phyloP scores from a whole-genome alignment of 2,797 vertebrate species.

The Enteromius mattozi region DNA sequence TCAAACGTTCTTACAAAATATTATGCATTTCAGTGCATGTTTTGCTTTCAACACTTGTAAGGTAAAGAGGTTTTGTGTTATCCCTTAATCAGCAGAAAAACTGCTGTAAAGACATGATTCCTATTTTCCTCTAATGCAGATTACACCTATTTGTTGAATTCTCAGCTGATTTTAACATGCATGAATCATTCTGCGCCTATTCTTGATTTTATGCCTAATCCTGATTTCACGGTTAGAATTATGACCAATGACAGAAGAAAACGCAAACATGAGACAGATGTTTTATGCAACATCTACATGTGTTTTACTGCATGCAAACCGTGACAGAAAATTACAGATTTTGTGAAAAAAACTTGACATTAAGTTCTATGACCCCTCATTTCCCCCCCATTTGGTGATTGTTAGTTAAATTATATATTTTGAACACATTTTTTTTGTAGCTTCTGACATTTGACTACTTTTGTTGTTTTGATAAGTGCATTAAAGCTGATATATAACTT shows the following conservation, averaged over 20 bases:
- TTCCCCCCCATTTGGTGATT: neutral
- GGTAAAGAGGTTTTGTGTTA: neutral
- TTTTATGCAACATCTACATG: neutral
- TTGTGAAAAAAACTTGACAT: neutral
- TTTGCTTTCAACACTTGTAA: neutral
- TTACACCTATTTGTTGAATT: neutral
- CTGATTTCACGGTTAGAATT: neutral
- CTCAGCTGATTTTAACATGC: neutral
- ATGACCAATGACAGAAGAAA: neutral
- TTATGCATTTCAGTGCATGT: neutral
- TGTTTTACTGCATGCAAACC: neutral
- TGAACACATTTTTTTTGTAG: neutral
- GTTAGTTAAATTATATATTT: neutral
- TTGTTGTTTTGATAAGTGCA: neutral
- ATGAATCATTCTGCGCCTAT: neutral
- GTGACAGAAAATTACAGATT: neutral
- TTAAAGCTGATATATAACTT: neutral
- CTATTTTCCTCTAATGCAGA: neutral
- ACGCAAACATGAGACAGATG: neutral
- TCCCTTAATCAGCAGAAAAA: neutral
- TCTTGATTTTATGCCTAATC: neutral
- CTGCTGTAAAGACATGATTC: neutral
- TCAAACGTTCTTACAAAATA: neutral
- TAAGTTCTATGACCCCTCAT: too few species aligned
- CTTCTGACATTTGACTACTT: neutral